A percentile compares a stretch with the other conserved stretches of the same genome.
Conservation (phyloP, 2,888 invertebrate species). For the Athalia rosae region DNA sequence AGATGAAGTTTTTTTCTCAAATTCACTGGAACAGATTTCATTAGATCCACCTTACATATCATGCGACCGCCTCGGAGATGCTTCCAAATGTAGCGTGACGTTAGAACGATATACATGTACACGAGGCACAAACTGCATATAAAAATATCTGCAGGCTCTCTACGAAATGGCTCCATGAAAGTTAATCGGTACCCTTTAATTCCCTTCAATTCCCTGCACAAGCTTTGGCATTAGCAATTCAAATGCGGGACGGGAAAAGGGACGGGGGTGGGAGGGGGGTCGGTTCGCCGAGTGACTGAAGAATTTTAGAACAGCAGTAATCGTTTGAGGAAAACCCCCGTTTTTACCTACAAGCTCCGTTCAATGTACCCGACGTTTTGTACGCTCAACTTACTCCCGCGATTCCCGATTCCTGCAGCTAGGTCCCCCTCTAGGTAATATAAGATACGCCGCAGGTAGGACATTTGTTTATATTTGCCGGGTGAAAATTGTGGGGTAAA, state of each 20-base stretch:
- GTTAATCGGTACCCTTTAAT: constrained; percentile 30
- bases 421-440: neutral
- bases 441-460: too few relatives aligned
- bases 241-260: constrained; percentile 3
- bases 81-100: too few relatives aligned
- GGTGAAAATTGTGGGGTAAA: neutral
- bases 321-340: constrained; percentile 15
- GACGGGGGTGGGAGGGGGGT: neutral
- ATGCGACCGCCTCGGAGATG: too few relatives aligned
- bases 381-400: constrained; percentile 21
- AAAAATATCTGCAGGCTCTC: constrained; percentile 18
- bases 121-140: constrained; percentile 5
- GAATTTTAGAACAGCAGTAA: constrained; percentile 37
- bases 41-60: too few relatives aligned
- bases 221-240: constrained; percentile 31
- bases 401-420: neutral
- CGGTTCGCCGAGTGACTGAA: constrained; percentile 3
- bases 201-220: constrained; percentile 21
- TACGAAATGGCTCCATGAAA: constrained; percentile 33
- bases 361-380: constrained; percentile 9
- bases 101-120: neutral
- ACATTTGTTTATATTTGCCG: neutral
- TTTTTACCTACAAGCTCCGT: neutral
- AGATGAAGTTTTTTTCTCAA: too few relatives aligned
- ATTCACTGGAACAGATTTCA: too few relatives aligned